Evolutionary conservation across 1,140 invertebrate genomes (phyloP), one percentile per base, ranked within the genome.

Genomic region (Lepidurus apus): DNA sequence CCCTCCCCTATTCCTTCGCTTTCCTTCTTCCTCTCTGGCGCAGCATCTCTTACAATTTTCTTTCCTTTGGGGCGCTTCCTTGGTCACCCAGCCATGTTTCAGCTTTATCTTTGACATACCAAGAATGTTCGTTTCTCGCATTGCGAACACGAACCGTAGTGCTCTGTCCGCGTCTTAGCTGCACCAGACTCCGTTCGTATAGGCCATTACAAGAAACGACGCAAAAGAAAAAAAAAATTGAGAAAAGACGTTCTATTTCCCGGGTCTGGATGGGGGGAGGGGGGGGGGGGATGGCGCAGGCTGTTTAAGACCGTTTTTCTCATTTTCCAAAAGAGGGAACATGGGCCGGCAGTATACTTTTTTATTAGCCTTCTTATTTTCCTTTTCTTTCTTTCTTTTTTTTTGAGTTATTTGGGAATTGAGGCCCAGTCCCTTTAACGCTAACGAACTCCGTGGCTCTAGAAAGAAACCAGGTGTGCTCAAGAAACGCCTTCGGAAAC

Each of bases 91-190:
- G 53, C 53, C 53, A 65, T 65, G 53, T 65, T 65, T 65, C 53
- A 65, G 53, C 53, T 65, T 65, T 65, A 65, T 65, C 53, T 65
- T 65, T 65, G 53, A 65, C 53, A 65, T 65, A 65, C 53, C 53
- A 65, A 65, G 53, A 65, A 65, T 65, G 53, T 65, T 65, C 53
- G 53, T 65, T 65, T 65, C 53, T 65, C 53, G 53, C 53, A 65
- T 65, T 65, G 53, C 8, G 53, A 65, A 65, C 53, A 65, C 53
- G 53, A 65, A 65, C 53, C 53, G 53, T 65, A 65, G 53, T 65
- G 53, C 53, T 65, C 53, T 65, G 53, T 65, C 53, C 21, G 53
- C 53, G 53, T 65, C 53, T 65, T 65, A 65, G 53, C 53, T 21
- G 17, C 7, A 65, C 17, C 53, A 65, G 53, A 21, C 53, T 65